Evolutionary conservation across 2,888 invertebrate species (phyloP).

Genomic region (Sylvicola fuscatus): DNA sequence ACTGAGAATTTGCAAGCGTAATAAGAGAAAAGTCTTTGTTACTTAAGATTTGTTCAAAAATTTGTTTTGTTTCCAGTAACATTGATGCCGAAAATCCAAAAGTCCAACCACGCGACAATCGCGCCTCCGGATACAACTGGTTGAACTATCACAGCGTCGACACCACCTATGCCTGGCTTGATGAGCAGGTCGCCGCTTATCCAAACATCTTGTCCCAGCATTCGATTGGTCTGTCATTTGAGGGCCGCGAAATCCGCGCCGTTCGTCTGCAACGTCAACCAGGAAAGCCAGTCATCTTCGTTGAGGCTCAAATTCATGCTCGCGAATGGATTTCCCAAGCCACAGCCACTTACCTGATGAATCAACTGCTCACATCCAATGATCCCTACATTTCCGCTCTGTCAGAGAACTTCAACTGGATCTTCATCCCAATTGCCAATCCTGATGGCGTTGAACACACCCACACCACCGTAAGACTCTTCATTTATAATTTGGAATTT

Average conservation of each 20-base stretch:
- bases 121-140: constrained; percentile 13
- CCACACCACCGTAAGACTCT: constrained; percentile 32
- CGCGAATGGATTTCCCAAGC: constrained; percentile 59
- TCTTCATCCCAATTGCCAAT: constrained; percentile 49
- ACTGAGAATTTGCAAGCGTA: constrained; percentile 21
- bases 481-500: no score
- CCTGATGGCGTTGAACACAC: constrained; percentile 56
- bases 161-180: constrained; percentile 30
- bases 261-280: constrained; percentile 10
- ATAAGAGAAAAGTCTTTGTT: constrained; percentile 4
- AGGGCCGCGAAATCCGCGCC: constrained; percentile 27
- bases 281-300: constrained; percentile 34
- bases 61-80: constrained; percentile 17
- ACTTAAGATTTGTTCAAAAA: not conserved
- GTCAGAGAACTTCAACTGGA: constrained; percentile 50
- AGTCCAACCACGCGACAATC: constrained; percentile 10
- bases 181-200: constrained; percentile 22
- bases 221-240: constrained; percentile 25
- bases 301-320: constrained; percentile 43
- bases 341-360: constrained; percentile 44
- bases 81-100: constrained; percentile 10
- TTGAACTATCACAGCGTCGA: constrained; percentile 8
- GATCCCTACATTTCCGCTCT: constrained; percentile 32
- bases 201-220: constrained; percentile 25
- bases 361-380: constrained; percentile 39